Conservation (phyloP, 2,113 vertebrate genomes). For the Marcusenius ussheri region DNA sequence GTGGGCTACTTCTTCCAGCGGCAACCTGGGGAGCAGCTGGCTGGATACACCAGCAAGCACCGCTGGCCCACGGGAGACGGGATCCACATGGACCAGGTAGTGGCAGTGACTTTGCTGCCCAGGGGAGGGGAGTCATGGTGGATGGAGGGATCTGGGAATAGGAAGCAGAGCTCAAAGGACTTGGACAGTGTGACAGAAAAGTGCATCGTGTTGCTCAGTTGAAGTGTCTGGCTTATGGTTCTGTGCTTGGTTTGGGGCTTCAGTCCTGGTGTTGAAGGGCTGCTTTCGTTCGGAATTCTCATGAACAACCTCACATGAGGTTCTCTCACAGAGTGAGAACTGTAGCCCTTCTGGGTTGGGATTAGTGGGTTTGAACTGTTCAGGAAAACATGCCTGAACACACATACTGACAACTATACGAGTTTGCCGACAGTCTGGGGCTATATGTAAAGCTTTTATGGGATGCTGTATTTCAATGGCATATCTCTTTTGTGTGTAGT, state of each 20-base stretch:
- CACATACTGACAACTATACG: neutral
- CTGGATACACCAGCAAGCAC: constrained; percentile 53
- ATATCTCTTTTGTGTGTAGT: neutral
- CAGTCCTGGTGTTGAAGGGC: neutral
- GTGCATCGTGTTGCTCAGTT: neutral
- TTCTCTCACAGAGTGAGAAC: too few relatives aligned
- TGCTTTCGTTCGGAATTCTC: neutral
- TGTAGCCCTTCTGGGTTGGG: neutral
- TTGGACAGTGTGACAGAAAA: neutral
- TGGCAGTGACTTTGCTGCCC: neutral
- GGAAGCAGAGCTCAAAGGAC: neutral
- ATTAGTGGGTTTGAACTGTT: neutral
- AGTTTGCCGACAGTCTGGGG: neutral
- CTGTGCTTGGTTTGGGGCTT: neutral
- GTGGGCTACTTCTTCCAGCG: constrained; percentile 65
- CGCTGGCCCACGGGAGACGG: constrained; percentile 57
- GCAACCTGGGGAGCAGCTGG: constrained; percentile 58
- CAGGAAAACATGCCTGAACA: neutral
- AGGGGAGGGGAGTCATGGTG: neutral
- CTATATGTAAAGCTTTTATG: neutral
- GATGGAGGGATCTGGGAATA: neutral
- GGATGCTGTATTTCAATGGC: neutral
- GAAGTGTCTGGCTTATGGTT: neutral
- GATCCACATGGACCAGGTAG: constrained; percentile 48
- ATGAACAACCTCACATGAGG: neutral